Percentiles rank a stretch among this genome's conserved stretches.
Conservation (phyloP, 1,140 invertebrate species). For the Orius insidiosus region DNA sequence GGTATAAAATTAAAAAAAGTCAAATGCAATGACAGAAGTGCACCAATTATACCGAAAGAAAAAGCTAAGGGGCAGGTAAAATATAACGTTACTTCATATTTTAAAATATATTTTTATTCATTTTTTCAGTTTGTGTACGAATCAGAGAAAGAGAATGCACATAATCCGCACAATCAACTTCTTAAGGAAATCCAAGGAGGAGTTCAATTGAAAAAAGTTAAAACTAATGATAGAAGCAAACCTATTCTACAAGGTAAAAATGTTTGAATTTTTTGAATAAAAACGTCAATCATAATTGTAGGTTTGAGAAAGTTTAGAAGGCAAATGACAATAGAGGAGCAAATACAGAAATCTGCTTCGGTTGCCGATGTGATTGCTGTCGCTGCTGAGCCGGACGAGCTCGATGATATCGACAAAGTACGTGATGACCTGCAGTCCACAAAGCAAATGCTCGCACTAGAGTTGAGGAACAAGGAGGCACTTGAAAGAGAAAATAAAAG, state of each 20-base stretch:
- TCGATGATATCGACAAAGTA: slow-evolving; percentile 73
- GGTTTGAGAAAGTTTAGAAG: slow-evolving; percentile 70
- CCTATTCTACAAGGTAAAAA: slow-evolving; percentile 45
- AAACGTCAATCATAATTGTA: slow-evolving; percentile 11
- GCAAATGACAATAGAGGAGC: slow-evolving; percentile 76
- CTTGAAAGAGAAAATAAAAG: slow-evolving; percentile 70
- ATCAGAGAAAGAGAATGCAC: slow-evolving; percentile 56
- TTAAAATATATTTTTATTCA: slow-evolving; percentile 6
- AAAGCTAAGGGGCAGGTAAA: slow-evolving; percentile 36
- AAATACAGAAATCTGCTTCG: slow-evolving; percentile 60
- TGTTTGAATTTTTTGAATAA: background rate
- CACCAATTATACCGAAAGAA: slow-evolving; percentile 34
- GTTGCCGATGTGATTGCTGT: slow-evolving; percentile 38
- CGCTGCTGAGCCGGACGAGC: slow-evolving; percentile 39
- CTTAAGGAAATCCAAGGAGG: slow-evolving; percentile 68
- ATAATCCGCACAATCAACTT: slow-evolving; percentile 54
- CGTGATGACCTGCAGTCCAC: slow-evolving; percentile 78
- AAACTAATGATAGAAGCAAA: slow-evolving; percentile 71
- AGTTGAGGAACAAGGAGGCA: slow-evolving; percentile 69
- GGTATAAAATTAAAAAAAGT: slow-evolving; percentile 61
- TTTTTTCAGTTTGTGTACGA: slow-evolving; percentile 67
- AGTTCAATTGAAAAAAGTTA: slow-evolving; percentile 53
- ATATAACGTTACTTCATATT: slow-evolving; percentile 1
- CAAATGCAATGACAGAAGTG: slow-evolving; percentile 61
- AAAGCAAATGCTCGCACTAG: slow-evolving; percentile 73